phyloP scores from a whole-genome alignment of 2,113 vertebrate genomes.

The Microcebus murinus region DNA sequence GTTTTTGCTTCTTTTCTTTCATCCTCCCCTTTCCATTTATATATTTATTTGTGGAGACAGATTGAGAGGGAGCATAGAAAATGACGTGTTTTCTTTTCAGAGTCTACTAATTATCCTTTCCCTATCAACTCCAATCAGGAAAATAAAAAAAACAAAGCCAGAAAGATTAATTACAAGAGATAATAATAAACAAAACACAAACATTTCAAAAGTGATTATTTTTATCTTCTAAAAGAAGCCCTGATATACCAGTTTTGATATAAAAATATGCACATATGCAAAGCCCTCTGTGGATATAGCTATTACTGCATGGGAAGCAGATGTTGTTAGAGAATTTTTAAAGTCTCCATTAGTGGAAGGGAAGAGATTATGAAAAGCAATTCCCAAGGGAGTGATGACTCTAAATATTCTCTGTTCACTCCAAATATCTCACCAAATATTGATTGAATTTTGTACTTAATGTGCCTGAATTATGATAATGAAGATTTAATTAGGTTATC shows the following conservation, averaged over 20 bases:
- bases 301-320: not conserved
- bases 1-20: slow-evolving; percentile 15
- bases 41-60: slow-evolving; percentile 18
- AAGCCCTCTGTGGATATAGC: not conserved
- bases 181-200: slow-evolving; percentile 40
- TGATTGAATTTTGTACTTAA: not conserved
- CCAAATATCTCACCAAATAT: slow-evolving; percentile 18
- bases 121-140: not conserved
- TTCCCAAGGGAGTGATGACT: not conserved
- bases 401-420: not conserved
- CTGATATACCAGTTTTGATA: not conserved
- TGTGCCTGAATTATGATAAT: not conserved
- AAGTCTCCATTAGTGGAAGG: not conserved
- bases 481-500: not conserved
- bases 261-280: slow-evolving; percentile 20
- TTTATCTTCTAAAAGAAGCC: slow-evolving; percentile 40
- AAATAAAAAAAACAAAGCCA: slow-evolving; percentile 52
- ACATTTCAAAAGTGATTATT: slow-evolving; percentile 15
- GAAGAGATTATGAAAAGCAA: slow-evolving; percentile 8
- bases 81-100: slow-evolving; percentile 23
- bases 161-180: slow-evolving; percentile 20
- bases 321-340: not conserved
- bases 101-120: slow-evolving; percentile 22
- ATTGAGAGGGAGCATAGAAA: not conserved
- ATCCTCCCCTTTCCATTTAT: not conserved